Evolutionary conservation across 2,113 vertebrate genomes (phyloP), one percentile per base, ranked within the genome.

Genomic region (pig (Sus scrofa)): DNA sequence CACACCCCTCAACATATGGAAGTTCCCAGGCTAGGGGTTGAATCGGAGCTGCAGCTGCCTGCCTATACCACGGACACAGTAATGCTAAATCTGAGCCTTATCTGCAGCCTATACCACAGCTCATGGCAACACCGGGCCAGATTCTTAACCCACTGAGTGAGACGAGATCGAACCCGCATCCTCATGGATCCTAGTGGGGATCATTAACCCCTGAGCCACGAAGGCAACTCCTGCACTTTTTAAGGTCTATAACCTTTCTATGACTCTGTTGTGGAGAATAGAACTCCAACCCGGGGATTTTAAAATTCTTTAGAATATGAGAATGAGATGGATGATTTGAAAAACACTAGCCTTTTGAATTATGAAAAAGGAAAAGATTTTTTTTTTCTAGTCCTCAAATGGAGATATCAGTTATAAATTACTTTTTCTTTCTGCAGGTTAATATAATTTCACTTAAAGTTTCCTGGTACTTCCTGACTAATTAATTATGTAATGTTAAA

Each of bases 401-500:
- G 9, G 30, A 70, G 34, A 52, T 87, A 85, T 90, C 7, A 62
- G 11, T 11, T 91, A 82, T 60, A 94, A 81, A 81, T 52, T 88
- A 86, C 10, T 37, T 52, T 68, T 22, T 79, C 7, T 50, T 9
- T 84, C 11, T 22, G 73, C 0, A 74, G 44, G 20, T 24, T 78
- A 86, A 20, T 83, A 79, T 22, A 86, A 78, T 68, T 94, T 93
- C n/a, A 65, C 22, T 94, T 94, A n/a, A 93, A 84, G 2, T 79
- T 93, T 44, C 34, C 24, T 62, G 67, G 52, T 19, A 73, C 5
- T 83, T 27, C 50, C 62, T 86, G 30, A 86, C 27, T 70, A 91
- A 65, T 90, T 95, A 94, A 89, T 68, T 90, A 74, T 79, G 37
- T 39, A 82, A 81, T 86, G 26, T 62, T 92, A 92, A 94, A 90